These are phyloP conservation scores for Labeo catla DNA, from an alignment of 2,113 vertebrate genomes.

Conservation along the genomic window DNA sequence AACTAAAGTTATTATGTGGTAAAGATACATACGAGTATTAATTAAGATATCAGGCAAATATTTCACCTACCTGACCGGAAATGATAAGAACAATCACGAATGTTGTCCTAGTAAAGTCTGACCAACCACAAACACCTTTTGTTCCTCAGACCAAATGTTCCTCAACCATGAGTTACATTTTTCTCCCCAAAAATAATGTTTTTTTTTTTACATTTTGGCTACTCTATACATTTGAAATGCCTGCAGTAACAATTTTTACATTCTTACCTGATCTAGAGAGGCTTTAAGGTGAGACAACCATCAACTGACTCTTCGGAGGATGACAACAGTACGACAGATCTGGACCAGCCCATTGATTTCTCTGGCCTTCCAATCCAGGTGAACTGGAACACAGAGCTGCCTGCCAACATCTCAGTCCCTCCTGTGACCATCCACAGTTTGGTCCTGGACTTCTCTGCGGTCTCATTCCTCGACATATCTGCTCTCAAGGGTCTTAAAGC, in stretches of 20 bases:
- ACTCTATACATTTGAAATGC: background rate
- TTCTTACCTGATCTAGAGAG: slow-evolving; percentile 73
- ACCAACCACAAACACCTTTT: too few relatives aligned
- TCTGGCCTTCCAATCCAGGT: slow-evolving; percentile 82
- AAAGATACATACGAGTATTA: too few relatives aligned
- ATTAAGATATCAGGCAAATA: too few relatives aligned
- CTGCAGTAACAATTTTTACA: background rate
- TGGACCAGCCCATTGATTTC: slow-evolving; percentile 80
- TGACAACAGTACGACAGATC: slow-evolving; percentile 81
- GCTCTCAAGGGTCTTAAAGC: slow-evolving; percentile 86
- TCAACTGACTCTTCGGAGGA: slow-evolving; percentile 79
- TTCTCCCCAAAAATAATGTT: too few relatives aligned
- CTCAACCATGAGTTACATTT: too few relatives aligned
- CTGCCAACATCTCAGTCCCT: slow-evolving; percentile 80
- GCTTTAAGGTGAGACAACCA: slow-evolving; percentile 71
- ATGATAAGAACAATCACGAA: too few relatives aligned
- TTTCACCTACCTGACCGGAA: too few relatives aligned
- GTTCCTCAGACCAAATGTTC: too few relatives aligned
- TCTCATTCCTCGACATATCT: slow-evolving; percentile 92
- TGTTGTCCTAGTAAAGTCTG: background rate
- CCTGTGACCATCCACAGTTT: slow-evolving; percentile 85
- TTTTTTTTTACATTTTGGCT: too few relatives aligned
- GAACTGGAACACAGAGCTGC: slow-evolving; percentile 83
- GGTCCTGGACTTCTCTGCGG: slow-evolving; percentile 89
- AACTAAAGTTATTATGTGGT: too few relatives aligned